Percentiles rank a stretch among this genome's conserved stretches.
phyloP scores from a whole-genome alignment of 2,888 invertebrate genomes.

The Lutraria lutraria region DNA sequence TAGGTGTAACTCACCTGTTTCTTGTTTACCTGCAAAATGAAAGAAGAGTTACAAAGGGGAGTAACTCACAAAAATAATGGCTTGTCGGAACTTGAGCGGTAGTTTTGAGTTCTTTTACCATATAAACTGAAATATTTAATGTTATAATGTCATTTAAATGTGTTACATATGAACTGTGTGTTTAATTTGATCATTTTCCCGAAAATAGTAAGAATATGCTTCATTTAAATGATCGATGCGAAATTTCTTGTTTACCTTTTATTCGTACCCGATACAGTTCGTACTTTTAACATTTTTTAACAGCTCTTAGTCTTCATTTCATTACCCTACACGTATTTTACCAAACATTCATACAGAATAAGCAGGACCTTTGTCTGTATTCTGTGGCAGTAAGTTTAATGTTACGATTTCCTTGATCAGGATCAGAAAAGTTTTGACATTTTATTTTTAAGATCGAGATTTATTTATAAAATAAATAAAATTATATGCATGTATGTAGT shows the following conservation, averaged over 20 bases:
- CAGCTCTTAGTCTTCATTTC: too few relatives aligned
- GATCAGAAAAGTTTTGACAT: too few relatives aligned
- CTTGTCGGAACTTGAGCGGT: constrained; percentile 39
- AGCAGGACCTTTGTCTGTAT: too few relatives aligned
- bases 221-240: background rate
- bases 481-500: too few relatives aligned
- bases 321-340: too few relatives aligned
- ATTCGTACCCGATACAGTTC: constrained; percentile 12
- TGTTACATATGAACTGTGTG: background rate
- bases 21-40: background rate
- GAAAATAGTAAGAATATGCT: background rate
- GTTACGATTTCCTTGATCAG: too few relatives aligned
- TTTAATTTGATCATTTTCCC: background rate
- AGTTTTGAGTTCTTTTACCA: constrained; percentile 1
- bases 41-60: constrained; percentile 9
- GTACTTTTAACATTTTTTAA: background rate
- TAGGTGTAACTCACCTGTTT: background rate
- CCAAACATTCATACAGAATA: too few relatives aligned
- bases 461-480: too few relatives aligned
- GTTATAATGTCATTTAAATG: background rate
- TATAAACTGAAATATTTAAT: background rate
- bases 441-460: too few relatives aligned
- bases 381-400: too few relatives aligned
- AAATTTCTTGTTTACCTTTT: background rate
- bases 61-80: background rate